These are phyloP conservation scores for Zonitis immaculata DNA, from an alignment of 2,888 invertebrate genomes.

Conservation along the genomic window DNA sequence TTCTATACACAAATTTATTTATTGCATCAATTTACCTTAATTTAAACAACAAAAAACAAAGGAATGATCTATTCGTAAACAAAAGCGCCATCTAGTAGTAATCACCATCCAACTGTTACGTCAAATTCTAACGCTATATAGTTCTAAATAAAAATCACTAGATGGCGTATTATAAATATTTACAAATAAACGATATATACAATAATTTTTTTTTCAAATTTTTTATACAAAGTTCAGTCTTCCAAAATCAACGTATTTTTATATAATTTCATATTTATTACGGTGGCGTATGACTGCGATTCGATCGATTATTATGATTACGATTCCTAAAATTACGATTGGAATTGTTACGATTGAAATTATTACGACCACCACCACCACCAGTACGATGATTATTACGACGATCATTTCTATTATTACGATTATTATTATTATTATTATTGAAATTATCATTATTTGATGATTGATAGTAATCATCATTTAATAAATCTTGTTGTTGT, in stretches of 20 bases:
- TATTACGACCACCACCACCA: constrained; percentile 29
- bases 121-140: no score
- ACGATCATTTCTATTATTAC: constrained; percentile 30
- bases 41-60: no score
- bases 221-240: background rate
- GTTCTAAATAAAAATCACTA: no score
- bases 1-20: no score
- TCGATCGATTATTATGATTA: constrained; percentile 33
- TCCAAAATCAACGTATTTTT: background rate
- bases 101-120: no score
- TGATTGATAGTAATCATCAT: constrained; percentile 50
- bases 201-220: no score
- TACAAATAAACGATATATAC: no score
- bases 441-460: constrained; percentile 26
- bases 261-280: constrained; percentile 18
- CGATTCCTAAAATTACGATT: constrained; percentile 36
- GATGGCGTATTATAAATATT: no score
- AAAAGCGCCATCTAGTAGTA: no score
- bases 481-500: constrained; percentile 48
- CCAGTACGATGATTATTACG: constrained; percentile 25
- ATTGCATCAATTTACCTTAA: no score
- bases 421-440: constrained; percentile 47
- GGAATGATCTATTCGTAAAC: no score
- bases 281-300: constrained; percentile 41
- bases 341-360: constrained; percentile 31